phyloP scores from a whole-genome alignment of 2,113 vertebrate species.

The Cyprinus carpio region DNA sequence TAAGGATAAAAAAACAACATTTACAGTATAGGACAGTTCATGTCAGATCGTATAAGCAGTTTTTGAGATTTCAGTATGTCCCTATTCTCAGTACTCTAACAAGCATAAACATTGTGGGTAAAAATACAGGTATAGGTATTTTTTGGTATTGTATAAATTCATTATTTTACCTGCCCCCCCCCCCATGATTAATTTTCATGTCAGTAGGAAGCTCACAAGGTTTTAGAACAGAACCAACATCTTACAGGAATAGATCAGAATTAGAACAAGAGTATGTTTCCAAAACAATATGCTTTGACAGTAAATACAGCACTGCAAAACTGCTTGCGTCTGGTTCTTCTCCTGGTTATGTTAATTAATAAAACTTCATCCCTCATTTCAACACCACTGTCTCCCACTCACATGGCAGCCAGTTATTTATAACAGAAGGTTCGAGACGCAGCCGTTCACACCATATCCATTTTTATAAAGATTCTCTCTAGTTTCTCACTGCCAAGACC shows the following conservation, averaged over 20 bases:
- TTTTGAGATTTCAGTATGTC: no score
- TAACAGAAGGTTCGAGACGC: not conserved
- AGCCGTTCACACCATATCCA: conserved; percentile 1
- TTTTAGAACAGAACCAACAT: not conserved
- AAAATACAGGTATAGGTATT: not conserved
- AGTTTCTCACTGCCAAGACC: conserved; percentile 13
- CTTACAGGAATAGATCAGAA: not conserved
- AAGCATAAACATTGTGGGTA: no score
- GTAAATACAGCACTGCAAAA: not conserved
- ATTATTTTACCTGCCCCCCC: no score
- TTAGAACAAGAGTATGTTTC: not conserved
- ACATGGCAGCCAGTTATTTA: conserved; percentile 10
- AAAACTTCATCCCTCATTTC: not conserved
- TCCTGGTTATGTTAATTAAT: not conserved
- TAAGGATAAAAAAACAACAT: not conserved
- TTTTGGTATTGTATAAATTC: not conserved
- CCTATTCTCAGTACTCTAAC: no score
- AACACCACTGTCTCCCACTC: not conserved
- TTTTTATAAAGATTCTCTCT: conserved; percentile 33
- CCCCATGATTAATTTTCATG: not conserved
- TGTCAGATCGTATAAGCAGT: no score
- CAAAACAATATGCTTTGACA: not conserved
- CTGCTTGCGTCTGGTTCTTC: not conserved
- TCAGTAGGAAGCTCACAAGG: not conserved
- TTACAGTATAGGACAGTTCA: no score